These are phyloP conservation scores for Scalopus aquaticus DNA, from an alignment of 2,113 vertebrate genomes.

Conservation along the genomic window DNA sequence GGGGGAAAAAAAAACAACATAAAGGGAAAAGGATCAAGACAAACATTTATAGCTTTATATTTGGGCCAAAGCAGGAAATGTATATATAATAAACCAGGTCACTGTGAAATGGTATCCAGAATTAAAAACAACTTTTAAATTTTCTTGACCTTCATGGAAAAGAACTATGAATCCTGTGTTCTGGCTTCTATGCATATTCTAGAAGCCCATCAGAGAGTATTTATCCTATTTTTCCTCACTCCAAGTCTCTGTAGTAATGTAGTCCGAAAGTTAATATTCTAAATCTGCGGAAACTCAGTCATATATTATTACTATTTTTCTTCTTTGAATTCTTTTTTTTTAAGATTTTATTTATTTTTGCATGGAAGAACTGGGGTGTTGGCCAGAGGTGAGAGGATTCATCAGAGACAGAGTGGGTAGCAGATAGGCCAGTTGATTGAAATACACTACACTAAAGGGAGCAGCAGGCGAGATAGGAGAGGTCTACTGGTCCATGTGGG, in stretches of 20 bases:
- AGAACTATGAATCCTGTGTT: not conserved
- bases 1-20: not conserved
- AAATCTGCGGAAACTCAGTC: not conserved
- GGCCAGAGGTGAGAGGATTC: no score
- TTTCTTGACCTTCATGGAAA: not conserved
- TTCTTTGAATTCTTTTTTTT: conserved; percentile 60
- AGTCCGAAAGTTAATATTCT: conserved; percentile 12
- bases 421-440: no score
- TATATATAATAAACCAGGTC: not conserved
- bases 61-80: conserved; percentile 15
- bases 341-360: no score
- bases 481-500: no score
- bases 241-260: not conserved
- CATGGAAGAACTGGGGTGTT: no score
- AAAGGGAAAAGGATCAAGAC: not conserved
- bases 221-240: not conserved
- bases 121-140: conserved; percentile 18
- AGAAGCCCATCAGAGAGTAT: conserved; percentile 17
- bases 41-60: conserved; percentile 21
- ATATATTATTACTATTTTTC: conserved; percentile 37
- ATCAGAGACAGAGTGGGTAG: no score
- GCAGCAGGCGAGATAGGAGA: no score
- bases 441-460: no score
- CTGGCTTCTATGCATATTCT: not conserved
- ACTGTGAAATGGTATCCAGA: not conserved